Evolutionary conservation across 2,888 invertebrate genomes (phyloP).

Genomic region (Hedychridium roseum): DNA sequence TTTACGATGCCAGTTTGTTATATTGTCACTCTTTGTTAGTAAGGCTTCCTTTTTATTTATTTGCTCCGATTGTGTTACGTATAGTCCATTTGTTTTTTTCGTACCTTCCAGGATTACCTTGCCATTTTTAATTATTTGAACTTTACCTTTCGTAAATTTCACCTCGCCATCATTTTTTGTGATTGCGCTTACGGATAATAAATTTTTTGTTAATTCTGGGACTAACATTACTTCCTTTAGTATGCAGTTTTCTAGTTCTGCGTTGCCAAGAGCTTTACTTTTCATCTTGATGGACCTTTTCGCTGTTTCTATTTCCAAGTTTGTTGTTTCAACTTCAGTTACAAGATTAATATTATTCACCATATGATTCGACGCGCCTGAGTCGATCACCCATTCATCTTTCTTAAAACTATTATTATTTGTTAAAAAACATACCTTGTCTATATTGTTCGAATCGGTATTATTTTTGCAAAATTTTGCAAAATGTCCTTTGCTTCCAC

Average conservation of each 20-base stretch:
- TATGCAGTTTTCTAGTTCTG: background rate
- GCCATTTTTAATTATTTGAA: background rate
- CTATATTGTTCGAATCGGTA: background rate
- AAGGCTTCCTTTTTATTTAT: too few species aligned
- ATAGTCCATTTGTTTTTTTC: background rate
- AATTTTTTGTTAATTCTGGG: background rate
- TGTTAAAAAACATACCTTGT: background rate
- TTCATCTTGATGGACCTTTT: background rate
- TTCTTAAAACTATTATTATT: background rate
- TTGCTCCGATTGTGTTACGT: too few species aligned
- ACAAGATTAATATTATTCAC: background rate
- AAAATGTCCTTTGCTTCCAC: background rate
- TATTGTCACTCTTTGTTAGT: too few species aligned
- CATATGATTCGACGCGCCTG: background rate
- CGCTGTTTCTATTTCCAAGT: background rate
- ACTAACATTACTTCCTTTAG: conserved; percentile 2
- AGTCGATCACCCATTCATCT: background rate
- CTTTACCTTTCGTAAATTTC: background rate
- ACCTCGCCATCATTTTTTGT: background rate
- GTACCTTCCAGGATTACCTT: background rate
- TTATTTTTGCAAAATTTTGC: background rate
- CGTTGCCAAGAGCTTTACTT: background rate
- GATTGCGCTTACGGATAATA: background rate
- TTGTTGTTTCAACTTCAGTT: background rate
- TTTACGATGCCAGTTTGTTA: too few species aligned